Base-by-base conservation (phyloP, 2,888 invertebrate species). In the Athetis lepigone region DNA sequence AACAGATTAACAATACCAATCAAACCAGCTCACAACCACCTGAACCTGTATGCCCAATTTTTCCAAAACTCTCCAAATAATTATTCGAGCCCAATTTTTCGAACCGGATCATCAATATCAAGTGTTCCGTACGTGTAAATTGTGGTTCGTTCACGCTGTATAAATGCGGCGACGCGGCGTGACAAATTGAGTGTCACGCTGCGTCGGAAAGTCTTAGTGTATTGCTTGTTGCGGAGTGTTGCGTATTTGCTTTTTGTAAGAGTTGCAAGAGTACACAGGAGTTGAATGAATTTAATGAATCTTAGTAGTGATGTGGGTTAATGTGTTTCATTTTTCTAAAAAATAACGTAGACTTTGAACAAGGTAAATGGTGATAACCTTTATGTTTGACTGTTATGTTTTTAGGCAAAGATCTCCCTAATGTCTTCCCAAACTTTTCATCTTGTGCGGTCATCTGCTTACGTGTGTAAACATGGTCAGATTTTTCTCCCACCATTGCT, bases 111-210 rank as follows among this genome's bases (percentile, higher is more conserved):
- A 65, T 74, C 47, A 65, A 74, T 61, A 69, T 61, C 68, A 36
- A 69, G 63, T 55, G 68, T 47, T 49, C 33, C 21, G 46, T 43
- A 65, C 43, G 61, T 62, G 50, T 52, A 47, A 52, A 67, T 69
- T 52, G 70, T 37, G 52, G 70, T 36, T 40, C 40, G 66, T 62
- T 62, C 63, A 39, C 70, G 54, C 40, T 43, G 47, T 71, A 65
- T 65, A 71, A 70, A 65, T 58, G 71, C 25, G 65, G 66, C 8
- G 42, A 13, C 33, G n/a, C n/a, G 33, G 16, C 47, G 47, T 71
- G 69, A 70, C 47, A 71, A 70, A 70, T 70, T 65, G 65, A 49
- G 39, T 71, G 69, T 71, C 69, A 65, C 52, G 52, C 37, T 23
- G 33, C 29, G 39, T 9, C 25, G 51, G 16, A 37, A 19, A 65